Evolutionary conservation across 2,888 invertebrate species (phyloP).

Genomic region (Dolomedes plantarius): DNA sequence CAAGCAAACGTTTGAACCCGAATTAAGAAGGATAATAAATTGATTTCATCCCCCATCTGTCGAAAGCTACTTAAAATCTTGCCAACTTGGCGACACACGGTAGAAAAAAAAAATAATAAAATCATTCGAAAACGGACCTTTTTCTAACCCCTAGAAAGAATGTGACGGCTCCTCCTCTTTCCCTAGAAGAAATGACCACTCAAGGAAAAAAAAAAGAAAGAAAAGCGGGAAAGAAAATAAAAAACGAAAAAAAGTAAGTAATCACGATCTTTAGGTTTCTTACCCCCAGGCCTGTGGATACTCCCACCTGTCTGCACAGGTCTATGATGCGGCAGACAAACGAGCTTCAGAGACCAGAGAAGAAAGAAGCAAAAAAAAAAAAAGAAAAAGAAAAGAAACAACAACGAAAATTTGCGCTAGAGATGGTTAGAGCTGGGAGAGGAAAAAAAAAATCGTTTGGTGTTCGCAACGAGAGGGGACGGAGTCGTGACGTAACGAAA

Average conservation of each 20-base stretch:
- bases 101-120: slow-evolving; percentile 14
- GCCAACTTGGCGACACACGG: slow-evolving; percentile 1
- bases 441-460: background rate
- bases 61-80: slow-evolving; percentile 11
- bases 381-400: background rate
- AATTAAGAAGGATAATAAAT: slow-evolving; percentile 1
- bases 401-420: background rate
- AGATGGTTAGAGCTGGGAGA: background rate
- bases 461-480: background rate
- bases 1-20: no score
- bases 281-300: slow-evolving; percentile 47
- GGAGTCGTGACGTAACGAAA: slow-evolving; percentile 5
- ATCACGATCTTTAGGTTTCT: slow-evolving; percentile 61
- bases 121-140: slow-evolving; percentile 41
- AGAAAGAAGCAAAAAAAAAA: background rate
- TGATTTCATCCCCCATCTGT: background rate
- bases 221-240: background rate
- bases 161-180: slow-evolving; percentile 67
- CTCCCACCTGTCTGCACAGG: slow-evolving; percentile 67
- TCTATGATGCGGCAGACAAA: slow-evolving; percentile 60
- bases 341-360: slow-evolving; percentile 19
- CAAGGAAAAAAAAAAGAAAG: slow-evolving; percentile 5
- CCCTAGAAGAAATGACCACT: slow-evolving; percentile 64
- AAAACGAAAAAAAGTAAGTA: slow-evolving; percentile 34
- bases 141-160: slow-evolving; percentile 44